Evolutionary conservation across 2,888 invertebrate species (phyloP).

Genomic region (Drosophila neotestacea): DNA sequence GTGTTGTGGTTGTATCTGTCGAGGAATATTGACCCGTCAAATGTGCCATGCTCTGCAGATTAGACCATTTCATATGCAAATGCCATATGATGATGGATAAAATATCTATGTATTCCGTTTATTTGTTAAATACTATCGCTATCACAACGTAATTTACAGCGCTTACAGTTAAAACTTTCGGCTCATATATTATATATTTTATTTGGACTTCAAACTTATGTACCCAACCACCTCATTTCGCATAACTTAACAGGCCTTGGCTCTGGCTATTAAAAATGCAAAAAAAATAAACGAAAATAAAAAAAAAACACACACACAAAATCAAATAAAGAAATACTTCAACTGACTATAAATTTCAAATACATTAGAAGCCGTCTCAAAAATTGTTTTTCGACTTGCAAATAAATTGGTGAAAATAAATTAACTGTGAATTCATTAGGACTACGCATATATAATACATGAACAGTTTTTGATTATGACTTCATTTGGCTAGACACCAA

Average conservation of each 20-base stretch:
- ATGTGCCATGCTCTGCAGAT: slow-evolving; percentile 72
- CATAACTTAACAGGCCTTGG: slow-evolving; percentile 63
- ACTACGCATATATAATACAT: slow-evolving; percentile 53
- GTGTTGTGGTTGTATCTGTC: slow-evolving; percentile 10
- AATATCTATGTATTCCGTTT: slow-evolving; percentile 45
- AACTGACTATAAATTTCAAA: slow-evolving; percentile 43
- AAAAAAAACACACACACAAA: background rate
- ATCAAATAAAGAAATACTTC: slow-evolving; percentile 27
- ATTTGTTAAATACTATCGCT: slow-evolving; percentile 57
- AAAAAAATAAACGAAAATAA: slow-evolving; percentile 46
- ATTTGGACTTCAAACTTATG: slow-evolving; percentile 56
- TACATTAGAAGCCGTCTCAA: slow-evolving; percentile 32
- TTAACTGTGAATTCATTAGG: slow-evolving; percentile 59
- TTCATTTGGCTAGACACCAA: slow-evolving; percentile 54
- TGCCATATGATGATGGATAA: slow-evolving; percentile 44
- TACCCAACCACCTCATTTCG: slow-evolving; percentile 51
- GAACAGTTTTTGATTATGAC: slow-evolving; percentile 62
- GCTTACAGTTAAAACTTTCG: slow-evolving; percentile 68
- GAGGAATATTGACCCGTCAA: slow-evolving; percentile 59
- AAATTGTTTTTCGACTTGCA: slow-evolving; percentile 19
- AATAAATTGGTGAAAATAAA: slow-evolving; percentile 47
- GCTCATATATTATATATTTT: slow-evolving; percentile 71
- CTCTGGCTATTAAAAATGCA: slow-evolving; percentile 60
- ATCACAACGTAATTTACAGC: slow-evolving; percentile 70
- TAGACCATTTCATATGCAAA: slow-evolving; percentile 72